A percentile compares a stretch with the other conserved stretches of the same genome.
These are phyloP conservation scores for Anarhynchus alexandrinus DNA, from an alignment of 2,113 vertebrate species.

Conservation along the genomic window DNA sequence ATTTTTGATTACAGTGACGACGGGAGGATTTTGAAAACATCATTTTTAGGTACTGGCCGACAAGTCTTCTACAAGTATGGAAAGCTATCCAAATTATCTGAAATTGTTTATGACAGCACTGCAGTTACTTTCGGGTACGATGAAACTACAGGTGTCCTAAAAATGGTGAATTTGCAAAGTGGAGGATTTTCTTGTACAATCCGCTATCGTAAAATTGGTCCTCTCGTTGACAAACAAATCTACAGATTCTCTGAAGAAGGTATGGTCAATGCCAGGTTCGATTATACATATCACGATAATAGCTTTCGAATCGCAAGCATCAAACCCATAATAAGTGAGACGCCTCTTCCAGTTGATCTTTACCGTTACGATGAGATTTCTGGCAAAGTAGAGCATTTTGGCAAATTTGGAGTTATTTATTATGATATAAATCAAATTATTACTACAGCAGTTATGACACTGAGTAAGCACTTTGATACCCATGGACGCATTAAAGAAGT, in stretches of 20 bases:
- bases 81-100: constrained; percentile 92
- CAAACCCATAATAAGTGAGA: constrained; percentile 98
- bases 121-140: constrained; percentile 95
- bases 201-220: constrained; percentile 94
- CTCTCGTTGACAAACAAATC: constrained; percentile 96
- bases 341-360: constrained; percentile 93
- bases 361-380: constrained; percentile 98
- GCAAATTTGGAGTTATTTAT: constrained; percentile 98
- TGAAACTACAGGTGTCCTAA: constrained; percentile 93
- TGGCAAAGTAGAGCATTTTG: constrained; percentile 98
- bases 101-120: constrained; percentile 95
- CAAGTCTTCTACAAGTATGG: constrained; percentile 98
- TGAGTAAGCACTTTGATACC: constrained; percentile 98
- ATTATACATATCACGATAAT: constrained; percentile 98
- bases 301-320: constrained; percentile 98
- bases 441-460: constrained; percentile 97
- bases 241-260: constrained; percentile 97
- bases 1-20: constrained; percentile 97
- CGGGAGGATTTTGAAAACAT: constrained; percentile 87
- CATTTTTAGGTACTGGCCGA: constrained; percentile 90
- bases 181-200: constrained; percentile 97
- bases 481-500: constrained; percentile 98
- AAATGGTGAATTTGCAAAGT: constrained; percentile 97
- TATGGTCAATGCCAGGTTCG: constrained; percentile 97
- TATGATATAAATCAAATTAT: constrained; percentile 99